Evolutionary conservation across 2,113 vertebrate genomes (phyloP).

Genomic region (Melanerpes formicivorus): DNA sequence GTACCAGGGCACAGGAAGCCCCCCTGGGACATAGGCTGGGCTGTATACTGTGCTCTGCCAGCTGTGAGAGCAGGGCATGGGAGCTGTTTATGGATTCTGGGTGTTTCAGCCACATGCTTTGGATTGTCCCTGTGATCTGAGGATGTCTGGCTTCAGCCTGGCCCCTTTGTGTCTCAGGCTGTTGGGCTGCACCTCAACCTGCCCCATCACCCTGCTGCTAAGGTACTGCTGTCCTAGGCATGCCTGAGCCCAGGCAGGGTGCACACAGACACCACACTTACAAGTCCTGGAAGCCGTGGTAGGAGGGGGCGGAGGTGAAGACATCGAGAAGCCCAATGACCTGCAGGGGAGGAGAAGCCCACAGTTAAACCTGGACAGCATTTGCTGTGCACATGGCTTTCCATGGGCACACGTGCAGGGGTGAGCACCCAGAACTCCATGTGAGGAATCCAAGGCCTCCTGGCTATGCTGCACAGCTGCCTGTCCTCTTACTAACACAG

Average conservation of each 20-base stretch:
- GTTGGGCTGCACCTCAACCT: not conserved
- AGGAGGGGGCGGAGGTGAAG: slow-evolving; percentile 86
- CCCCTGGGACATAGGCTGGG: rapidly evolving
- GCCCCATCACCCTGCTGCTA: not conserved
- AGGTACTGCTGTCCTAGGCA: not conserved
- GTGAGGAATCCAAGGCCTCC: not conserved
- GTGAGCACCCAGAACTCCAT: not conserved
- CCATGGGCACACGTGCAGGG: rapidly evolving
- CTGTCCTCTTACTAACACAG: not conserved
- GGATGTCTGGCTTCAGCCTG: not conserved
- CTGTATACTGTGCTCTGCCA: not conserved
- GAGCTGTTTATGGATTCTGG: not conserved
- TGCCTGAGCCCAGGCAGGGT: rapidly evolving
- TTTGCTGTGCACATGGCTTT: not conserved
- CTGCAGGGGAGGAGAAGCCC: slow-evolving; percentile 66
- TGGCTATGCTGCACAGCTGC: not conserved
- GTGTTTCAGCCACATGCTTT: not conserved
- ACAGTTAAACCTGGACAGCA: not conserved
- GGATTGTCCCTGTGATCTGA: not conserved
- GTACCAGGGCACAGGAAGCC: rapidly evolving
- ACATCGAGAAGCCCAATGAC: slow-evolving; percentile 94
- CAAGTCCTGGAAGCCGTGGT: slow-evolving; percentile 92
- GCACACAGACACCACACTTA: slow-evolving; percentile 67
- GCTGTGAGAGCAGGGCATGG: not conserved
- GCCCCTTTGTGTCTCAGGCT: not conserved